Evolutionary conservation across 2,113 vertebrate species (phyloP).

Genomic region (Entosphenus tridentatus): DNA sequence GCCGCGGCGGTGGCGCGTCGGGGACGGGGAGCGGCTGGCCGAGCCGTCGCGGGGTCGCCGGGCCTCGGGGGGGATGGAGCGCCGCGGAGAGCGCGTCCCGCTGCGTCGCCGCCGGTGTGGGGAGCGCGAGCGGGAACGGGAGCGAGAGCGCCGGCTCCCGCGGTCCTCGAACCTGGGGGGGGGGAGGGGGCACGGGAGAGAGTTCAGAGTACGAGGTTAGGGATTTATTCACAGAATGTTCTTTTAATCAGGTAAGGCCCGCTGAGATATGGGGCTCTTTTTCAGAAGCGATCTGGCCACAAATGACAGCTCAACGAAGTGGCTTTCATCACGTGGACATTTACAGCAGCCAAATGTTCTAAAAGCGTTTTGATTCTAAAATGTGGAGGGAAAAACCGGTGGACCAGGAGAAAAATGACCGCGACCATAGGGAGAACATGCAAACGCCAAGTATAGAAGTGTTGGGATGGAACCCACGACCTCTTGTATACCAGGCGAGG

Average conservation of each 20-base stretch:
- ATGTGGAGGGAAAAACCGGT: too few species aligned
- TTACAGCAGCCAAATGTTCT: too few species aligned
- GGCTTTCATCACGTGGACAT: too few species aligned
- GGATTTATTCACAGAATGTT: neutral
- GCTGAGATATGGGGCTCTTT: neutral
- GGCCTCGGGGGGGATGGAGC: constrained; percentile 3
- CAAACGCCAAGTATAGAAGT: too few species aligned
- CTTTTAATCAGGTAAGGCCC: neutral
- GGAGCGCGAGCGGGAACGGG: constrained; percentile 4
- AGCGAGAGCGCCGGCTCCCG: neutral
- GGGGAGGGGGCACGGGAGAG: neutral
- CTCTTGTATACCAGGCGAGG: too few species aligned
- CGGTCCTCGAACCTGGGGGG: neutral
- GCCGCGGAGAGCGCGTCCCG: neutral
- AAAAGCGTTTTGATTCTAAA: too few species aligned
- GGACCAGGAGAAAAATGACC: too few species aligned
- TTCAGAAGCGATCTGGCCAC: neutral
- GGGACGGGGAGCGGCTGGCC: neutral
- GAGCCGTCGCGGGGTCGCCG: neutral
- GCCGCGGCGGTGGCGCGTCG: neutral
- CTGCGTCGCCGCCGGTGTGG: neutral
- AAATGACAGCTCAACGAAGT: too few species aligned
- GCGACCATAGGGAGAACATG: too few species aligned
- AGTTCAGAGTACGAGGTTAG: neutral
- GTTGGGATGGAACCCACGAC: too few species aligned